Evolutionary conservation across 2,888 invertebrate species (phyloP).

Genomic region (Ametastegia equiseti): DNA sequence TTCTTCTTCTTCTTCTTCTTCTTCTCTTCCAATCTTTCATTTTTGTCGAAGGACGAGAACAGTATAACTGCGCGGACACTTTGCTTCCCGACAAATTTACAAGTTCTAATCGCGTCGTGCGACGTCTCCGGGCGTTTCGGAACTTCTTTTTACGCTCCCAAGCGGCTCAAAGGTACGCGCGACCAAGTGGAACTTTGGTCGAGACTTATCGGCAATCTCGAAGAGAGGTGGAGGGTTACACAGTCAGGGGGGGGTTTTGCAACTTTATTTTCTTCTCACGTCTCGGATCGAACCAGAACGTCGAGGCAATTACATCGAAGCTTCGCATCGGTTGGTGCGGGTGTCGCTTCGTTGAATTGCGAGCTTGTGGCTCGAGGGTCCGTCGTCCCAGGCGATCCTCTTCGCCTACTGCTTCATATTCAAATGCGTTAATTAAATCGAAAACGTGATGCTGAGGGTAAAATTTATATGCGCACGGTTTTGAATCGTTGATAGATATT

Average conservation of each 20-base stretch:
- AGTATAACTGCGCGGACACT: not conserved
- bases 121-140: slow-evolving; percentile 7
- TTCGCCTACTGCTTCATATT: not conserved
- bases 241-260: not conserved
- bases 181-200: slow-evolving; percentile 25
- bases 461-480: not conserved
- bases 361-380: slow-evolving; percentile 11
- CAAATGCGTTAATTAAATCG: slow-evolving; percentile 20
- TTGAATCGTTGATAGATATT: not conserved
- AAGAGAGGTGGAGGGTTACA: not conserved
- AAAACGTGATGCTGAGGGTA: not conserved
- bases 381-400: too few species aligned
- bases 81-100: slow-evolving; percentile 28
- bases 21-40: not conserved
- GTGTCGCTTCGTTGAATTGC: not conserved
- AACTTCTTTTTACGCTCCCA: slow-evolving; percentile 38
- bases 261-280: slow-evolving; percentile 49
- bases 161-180: slow-evolving; percentile 28
- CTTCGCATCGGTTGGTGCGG: slow-evolving; percentile 12
- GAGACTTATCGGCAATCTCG: slow-evolving; percentile 29
- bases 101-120: slow-evolving; percentile 39
- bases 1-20: not conserved
- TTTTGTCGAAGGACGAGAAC: not conserved
- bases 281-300: slow-evolving; percentile 39
- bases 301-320: slow-evolving; percentile 48